A percentile compares a stretch with the other conserved stretches of the same genome.
These are phyloP conservation scores for Nycticryphes semicollaris DNA, from an alignment of 2,113 vertebrate genomes.

Conservation along the genomic window DNA sequence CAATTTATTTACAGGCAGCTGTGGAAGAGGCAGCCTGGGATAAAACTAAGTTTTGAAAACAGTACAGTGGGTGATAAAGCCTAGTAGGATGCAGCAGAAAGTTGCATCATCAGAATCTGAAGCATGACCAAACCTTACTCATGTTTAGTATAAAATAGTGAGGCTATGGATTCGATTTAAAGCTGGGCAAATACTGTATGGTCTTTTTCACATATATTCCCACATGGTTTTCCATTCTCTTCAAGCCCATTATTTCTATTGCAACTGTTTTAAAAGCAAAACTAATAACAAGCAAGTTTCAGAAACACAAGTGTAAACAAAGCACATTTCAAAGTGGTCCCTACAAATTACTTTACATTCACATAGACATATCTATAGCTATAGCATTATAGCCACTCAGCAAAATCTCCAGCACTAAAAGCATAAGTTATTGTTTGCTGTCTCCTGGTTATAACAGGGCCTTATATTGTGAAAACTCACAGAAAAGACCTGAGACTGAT, in stretches of 20 bases:
- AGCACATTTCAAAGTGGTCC: not conserved
- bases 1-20: not conserved
- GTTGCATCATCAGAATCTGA: not conserved
- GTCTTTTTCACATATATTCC: not conserved
- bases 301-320: not conserved
- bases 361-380: not conserved
- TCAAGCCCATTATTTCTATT: not conserved
- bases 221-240: not conserved
- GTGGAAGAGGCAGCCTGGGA: not conserved
- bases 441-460: not conserved
- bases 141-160: not conserved
- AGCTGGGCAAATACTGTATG: not conserved
- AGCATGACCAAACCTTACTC: not conserved
- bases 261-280: not conserved
- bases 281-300: not conserved
- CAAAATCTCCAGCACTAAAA: not conserved
- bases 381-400: not conserved
- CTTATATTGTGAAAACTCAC: not conserved
- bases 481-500: not conserved
- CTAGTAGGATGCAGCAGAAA: not conserved
- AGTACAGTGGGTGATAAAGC: not conserved
- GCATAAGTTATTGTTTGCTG: not conserved
- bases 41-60: not conserved
- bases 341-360: not conserved
- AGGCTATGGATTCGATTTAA: not conserved